Base-by-base conservation (phyloP, 2,113 vertebrate genomes). In the Solenodon paradoxus region DNA sequence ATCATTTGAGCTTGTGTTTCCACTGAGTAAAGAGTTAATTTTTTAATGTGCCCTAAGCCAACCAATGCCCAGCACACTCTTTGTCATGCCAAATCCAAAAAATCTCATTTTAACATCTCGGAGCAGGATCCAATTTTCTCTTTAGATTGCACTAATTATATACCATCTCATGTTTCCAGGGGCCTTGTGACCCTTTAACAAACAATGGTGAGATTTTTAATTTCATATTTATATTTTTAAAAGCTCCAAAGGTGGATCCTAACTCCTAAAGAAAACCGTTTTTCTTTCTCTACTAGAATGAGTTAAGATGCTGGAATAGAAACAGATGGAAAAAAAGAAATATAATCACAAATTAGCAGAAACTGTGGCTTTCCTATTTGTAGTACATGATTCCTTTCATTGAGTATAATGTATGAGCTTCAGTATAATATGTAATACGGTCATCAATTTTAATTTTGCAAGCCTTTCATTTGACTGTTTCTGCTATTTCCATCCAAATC, bases 391-490 rank as follows among this genome's bases (percentile, higher is more conserved):
- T 69, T 95, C 71, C 90, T 95, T 93, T 95, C 78, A 95, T 45
- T 85, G 83, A 90, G 42, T 53, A 51, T 88, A 90, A 92, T 87
- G 11, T 35, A 75, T 75, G 81, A 95, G 81, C 49, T 68, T 93
- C 12, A 4, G 94, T 69, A 90, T 95, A 94, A 94, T 63, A 68
- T 66, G 74, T 90, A 85, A 97, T 83, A 24, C 5, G 49, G 47
- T 95, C 92, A 96, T 97, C 95, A 95, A 88, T 95, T 97, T 96
- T 95, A 88, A 95, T 97, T 83, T 88, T 66, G 17, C 71, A 64
- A 88, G 72, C 22, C 72, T 77, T 95, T 94, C 77, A 88, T 92
- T 95, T 79, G 63, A 81, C n/a, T 74, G 38, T 64, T 42, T 38
- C 66, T 90, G 61, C 59, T 63, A 68, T 93, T 49, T 8, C 35